Evolutionary conservation across 2,797 vertebrate species (phyloP), one percentile per base, ranked within the genome.

Genomic region (Hirundo rustica): DNA sequence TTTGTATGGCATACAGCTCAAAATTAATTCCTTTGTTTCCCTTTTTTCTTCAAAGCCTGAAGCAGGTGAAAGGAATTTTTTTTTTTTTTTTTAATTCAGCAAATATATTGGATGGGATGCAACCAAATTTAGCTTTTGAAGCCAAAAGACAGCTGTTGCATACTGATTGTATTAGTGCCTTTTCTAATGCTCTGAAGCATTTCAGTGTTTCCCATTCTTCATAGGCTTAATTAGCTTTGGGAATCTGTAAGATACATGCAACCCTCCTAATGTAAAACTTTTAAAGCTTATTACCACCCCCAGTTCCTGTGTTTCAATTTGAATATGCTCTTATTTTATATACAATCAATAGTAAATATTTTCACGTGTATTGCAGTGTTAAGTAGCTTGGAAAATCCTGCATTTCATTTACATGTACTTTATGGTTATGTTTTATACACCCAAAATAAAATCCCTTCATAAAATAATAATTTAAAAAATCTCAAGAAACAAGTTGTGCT

Each of bases 301-400:
- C 38, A 72, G 32, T 91, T 89, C 86, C 53, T 88, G 80, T 96
- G 66, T 88, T 89, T 73, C 66, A 34, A 45, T 65, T 87, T 79
- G 55, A 96, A 70, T 73, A 73, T 32, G n/a, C 42, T 9, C 7
- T 88, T 88, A 61, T 85, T 94, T 90, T 29, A 3, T 54, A 48
- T 44, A 42, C 22, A 79, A 36, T 72, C 20, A 32, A 27, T 67
- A 67, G 58, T 40, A 10, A 38, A 2, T 89, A 45, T 58, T 68
- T 61, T 70, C 27, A 20, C 0, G 1, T 16, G 10, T 16, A n/a
- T 7, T 51, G 19, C 48, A 44, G 19, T 32, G 11, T 65, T 62
- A 40, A 19, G 2, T 60, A 70, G 47, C 21, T 76, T n/a, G 68
- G 34, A 60, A 89, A 53, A 50, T 29, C 9, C 25, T 27, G 1